Evolutionary conservation across 64 coral and sea anemone species (phyloP).

Genomic region (Montipora cactus): DNA sequence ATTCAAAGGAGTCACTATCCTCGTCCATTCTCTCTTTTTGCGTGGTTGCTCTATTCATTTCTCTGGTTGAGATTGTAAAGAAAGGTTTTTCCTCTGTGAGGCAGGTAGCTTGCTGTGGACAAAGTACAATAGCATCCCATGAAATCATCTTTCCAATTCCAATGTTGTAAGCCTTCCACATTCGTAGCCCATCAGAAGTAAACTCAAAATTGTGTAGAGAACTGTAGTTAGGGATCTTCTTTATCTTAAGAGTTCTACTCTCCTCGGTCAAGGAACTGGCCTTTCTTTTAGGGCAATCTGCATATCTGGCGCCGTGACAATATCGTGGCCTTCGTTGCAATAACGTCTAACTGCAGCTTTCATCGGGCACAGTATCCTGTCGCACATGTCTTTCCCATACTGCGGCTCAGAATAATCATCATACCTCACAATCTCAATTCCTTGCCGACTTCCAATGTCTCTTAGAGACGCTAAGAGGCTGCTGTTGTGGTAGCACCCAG

Average conservation of each 20-base stretch:
- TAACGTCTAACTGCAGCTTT: constrained; percentile 28
- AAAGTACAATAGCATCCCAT: constrained; percentile 46
- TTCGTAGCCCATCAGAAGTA: constrained; percentile 25
- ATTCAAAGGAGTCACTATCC: constrained; percentile 6
- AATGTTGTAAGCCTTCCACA: constrained; percentile 43
- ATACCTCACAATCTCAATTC: constrained; percentile 23
- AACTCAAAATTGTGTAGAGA: constrained; percentile 48
- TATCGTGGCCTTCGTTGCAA: constrained; percentile 45
- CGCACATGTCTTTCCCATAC: constrained; percentile 4
- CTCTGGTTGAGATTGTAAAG: constrained; percentile 36
- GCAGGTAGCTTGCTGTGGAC: constrained; percentile 19
- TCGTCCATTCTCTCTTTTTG: not conserved
- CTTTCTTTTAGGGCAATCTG: constrained; percentile 47
- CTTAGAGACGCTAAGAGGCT: constrained; percentile 2
- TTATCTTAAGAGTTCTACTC: constrained; percentile 14
- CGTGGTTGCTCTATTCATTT: constrained; percentile 4
- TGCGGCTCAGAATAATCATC: constrained; percentile 45
- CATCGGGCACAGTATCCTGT: constrained; percentile 29
- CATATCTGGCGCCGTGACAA: constrained; percentile 22
- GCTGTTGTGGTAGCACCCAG: constrained; percentile 52
- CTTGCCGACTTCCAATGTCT: constrained; percentile 9
- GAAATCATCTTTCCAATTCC: constrained; percentile 46
- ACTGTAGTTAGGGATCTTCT: constrained; percentile 47
- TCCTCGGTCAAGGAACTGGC: constrained; percentile 10
- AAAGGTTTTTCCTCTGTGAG: constrained; percentile 33